phyloP scores from a whole-genome alignment of 1,140 invertebrate species.

The Drosophila simulans region DNA sequence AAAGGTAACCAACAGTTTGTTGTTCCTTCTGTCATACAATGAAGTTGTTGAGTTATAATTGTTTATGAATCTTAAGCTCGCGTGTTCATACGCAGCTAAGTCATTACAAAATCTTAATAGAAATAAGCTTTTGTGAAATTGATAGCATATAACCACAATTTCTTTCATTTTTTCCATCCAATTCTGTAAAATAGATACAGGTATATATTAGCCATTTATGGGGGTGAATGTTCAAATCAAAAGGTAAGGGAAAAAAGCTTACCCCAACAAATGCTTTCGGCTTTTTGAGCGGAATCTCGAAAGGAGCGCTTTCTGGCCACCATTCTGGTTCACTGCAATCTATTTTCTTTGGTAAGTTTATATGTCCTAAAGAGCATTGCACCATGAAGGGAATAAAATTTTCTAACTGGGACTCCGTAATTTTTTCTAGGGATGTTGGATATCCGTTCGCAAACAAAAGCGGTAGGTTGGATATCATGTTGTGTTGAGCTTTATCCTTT shows the following conservation, averaged over 20 bases:
- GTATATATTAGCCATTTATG: not conserved
- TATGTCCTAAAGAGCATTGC: slow-evolving; percentile 89
- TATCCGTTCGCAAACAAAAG: slow-evolving; percentile 89
- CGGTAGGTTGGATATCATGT: slow-evolving; percentile 86
- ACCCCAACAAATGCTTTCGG: slow-evolving; percentile 85
- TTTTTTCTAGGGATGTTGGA: slow-evolving; percentile 88
- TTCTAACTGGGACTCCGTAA: slow-evolving; percentile 87
- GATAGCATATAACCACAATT: slow-evolving; percentile 89
- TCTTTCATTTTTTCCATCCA: slow-evolving; percentile 88
- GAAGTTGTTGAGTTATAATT: slow-evolving; percentile 91
- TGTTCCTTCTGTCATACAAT: slow-evolving; percentile 87
- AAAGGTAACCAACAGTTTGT: slow-evolving; percentile 89
- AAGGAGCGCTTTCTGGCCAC: slow-evolving; percentile 89
- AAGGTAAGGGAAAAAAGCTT: slow-evolving; percentile 47
- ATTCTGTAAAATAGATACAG: slow-evolving; percentile 76
- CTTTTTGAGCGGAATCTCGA: slow-evolving; percentile 87
- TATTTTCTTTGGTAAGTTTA: slow-evolving; percentile 85
- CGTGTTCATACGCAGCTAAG: slow-evolving; percentile 87
- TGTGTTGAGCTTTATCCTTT: slow-evolving; percentile 75
- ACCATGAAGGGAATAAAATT: slow-evolving; percentile 90
- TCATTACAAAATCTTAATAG: slow-evolving; percentile 89
- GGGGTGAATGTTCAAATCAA: not conserved
- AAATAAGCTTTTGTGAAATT: slow-evolving; percentile 89
- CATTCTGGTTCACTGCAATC: slow-evolving; percentile 86
- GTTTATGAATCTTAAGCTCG: slow-evolving; percentile 88